phyloP scores from a whole-genome alignment of 2,888 invertebrate species.

The Sicus ferrugineus region DNA sequence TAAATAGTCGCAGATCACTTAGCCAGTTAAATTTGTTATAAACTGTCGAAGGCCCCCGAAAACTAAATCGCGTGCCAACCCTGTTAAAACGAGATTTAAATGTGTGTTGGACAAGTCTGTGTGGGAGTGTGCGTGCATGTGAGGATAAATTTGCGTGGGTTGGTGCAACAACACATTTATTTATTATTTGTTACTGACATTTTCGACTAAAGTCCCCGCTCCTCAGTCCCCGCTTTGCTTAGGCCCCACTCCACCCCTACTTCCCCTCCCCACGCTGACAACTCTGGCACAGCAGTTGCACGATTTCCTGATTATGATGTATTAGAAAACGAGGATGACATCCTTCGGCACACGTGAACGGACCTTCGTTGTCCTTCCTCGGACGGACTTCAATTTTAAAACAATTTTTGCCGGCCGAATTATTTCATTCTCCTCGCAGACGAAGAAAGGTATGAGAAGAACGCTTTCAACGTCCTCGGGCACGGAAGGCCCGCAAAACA shows the following conservation, averaged over 20 bases:
- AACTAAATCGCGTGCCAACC: neutral
- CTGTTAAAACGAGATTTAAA: neutral
- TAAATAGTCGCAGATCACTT: too few species aligned
- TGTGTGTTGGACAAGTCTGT: too few species aligned
- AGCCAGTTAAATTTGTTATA: too few species aligned
- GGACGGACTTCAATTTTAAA: conserved; percentile 4
- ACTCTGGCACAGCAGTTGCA: conserved; percentile 16
- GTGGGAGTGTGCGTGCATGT: too few species aligned
- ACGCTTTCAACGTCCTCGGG: neutral
- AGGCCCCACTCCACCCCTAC: neutral
- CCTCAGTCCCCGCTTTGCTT: neutral
- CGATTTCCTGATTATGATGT: conserved; percentile 28
- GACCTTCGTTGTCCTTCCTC: neutral
- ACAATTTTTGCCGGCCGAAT: neutral
- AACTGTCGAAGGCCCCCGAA: too few species aligned
- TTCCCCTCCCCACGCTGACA: neutral
- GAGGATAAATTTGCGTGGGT: neutral
- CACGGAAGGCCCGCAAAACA: neutral
- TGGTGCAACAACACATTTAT: conserved; percentile 31
- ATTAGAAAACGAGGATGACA: conserved; percentile 23
- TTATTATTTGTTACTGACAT: conserved; percentile 39
- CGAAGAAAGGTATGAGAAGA: neutral
- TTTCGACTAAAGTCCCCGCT: neutral
- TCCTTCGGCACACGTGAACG: too few species aligned
- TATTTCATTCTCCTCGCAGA: neutral